A percentile compares a stretch with the other conserved stretches of the same genome.
phyloP scores from a whole-genome alignment of 2,797 vertebrate genomes.

The Nannoperca obscura region DNA sequence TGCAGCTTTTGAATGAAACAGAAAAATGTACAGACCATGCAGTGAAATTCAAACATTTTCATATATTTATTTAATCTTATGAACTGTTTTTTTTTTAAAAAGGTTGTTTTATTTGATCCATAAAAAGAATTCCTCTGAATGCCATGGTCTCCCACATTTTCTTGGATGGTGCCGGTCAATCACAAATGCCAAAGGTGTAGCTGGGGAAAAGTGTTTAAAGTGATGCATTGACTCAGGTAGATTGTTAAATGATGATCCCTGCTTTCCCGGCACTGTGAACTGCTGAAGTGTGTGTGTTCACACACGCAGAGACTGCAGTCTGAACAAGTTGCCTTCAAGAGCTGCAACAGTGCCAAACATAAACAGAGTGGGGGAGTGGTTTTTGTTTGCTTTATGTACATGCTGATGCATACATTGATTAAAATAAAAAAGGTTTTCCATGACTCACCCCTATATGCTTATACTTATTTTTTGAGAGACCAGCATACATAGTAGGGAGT shows the following conservation, averaged over 20 bases:
- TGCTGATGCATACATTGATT: neutral
- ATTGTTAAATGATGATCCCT: neutral
- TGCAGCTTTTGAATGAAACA: conserved; percentile 39
- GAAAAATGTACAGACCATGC: conserved; percentile 3
- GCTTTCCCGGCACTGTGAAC: neutral
- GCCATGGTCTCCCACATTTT: neutral
- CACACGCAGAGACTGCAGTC: neutral
- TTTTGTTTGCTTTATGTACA: neutral
- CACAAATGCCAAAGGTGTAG: neutral
- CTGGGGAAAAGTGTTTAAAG: neutral
- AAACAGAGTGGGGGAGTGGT: neutral
- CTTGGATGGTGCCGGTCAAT: neutral
- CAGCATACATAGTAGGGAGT: neutral
- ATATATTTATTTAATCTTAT: neutral
- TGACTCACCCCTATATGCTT: neutral
- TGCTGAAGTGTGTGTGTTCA: neutral
- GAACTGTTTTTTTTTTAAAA: neutral
- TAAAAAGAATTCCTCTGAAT: neutral
- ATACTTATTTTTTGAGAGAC: neutral
- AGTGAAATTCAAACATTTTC: neutral
- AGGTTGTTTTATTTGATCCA: neutral
- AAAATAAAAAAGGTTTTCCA: neutral
- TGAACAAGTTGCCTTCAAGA: conserved; percentile 16
- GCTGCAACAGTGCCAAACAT: conserved; percentile 30
- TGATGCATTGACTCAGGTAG: neutral